Evolutionary conservation across 1,140 invertebrate genomes (phyloP).

Genomic region (Holcopasites calliopsidis): DNA sequence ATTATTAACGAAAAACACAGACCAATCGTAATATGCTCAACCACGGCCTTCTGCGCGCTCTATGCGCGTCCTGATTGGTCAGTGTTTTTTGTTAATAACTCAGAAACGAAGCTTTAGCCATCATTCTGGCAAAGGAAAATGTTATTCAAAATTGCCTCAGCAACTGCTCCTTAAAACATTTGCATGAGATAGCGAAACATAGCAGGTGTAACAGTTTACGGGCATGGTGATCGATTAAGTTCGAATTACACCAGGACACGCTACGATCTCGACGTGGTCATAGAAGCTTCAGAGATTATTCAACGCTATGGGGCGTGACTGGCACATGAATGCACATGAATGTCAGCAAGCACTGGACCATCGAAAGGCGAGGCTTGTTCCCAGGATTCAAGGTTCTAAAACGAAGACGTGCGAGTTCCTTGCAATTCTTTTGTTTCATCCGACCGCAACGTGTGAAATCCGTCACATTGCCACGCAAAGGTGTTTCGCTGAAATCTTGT

Average conservation of each 20-base stretch:
- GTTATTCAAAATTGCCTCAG: no score
- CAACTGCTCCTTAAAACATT: no score
- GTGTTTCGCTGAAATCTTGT: no score
- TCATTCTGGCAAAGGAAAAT: no score
- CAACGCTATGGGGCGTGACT: neutral
- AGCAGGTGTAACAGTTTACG: neutral
- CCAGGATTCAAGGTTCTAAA: slow-evolving; percentile 30
- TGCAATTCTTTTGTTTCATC: slow-evolving; percentile 9
- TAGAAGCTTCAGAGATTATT: neutral
- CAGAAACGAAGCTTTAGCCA: no score
- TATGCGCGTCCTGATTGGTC: no score
- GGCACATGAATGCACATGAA: slow-evolving; percentile 7
- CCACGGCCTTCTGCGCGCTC: no score
- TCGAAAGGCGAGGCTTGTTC: slow-evolving; percentile 28
- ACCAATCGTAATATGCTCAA: no score
- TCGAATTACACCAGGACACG: slow-evolving; percentile 18
- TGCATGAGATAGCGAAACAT: no score
- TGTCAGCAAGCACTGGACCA: slow-evolving; percentile 20
- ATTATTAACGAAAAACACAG: no score
- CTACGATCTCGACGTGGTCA: neutral
- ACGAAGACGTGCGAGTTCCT: slow-evolving; percentile 2
- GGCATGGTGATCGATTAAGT: slow-evolving; percentile 21
- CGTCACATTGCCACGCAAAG: no score
- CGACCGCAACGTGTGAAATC: neutral
- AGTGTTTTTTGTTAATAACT: no score